Conservation (phyloP, 2,797 vertebrate species). For the Melanotaenia boesemani region DNA sequence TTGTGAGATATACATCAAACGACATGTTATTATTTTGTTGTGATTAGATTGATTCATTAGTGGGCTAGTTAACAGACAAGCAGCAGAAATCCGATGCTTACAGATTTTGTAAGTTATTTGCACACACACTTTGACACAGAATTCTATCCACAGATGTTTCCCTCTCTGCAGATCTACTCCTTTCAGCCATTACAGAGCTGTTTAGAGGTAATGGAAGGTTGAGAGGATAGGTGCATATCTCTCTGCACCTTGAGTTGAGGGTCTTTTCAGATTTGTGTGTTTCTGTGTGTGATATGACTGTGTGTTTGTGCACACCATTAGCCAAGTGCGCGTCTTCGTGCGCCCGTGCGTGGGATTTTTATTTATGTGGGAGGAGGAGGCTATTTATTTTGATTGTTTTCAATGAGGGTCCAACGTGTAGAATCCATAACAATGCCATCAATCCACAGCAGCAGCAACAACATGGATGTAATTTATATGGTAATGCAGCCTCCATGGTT, state of each 20-base stretch:
- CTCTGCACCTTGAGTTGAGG: constrained; percentile 57
- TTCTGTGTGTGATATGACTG: background rate
- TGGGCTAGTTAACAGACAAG: constrained; percentile 24
- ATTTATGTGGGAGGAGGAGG: constrained; percentile 67
- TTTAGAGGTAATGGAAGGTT: constrained; percentile 64
- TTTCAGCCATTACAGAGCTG: constrained; percentile 47
- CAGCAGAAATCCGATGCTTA: constrained; percentile 12
- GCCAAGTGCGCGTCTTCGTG: constrained; percentile 11
- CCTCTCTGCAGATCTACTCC: constrained; percentile 33
- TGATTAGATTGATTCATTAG: constrained; percentile 41
- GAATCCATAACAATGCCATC: constrained; percentile 84
- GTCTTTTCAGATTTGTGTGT: constrained; percentile 20
- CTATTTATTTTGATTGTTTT: constrained; percentile 82
- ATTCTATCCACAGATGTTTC: constrained; percentile 21
- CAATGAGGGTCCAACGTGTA: constrained; percentile 74
- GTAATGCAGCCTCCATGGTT: constrained; percentile 76
- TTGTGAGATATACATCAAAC: background rate
- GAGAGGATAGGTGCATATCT: constrained; percentile 56
- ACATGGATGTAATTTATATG: constrained; percentile 87
- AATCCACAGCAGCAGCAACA: constrained; percentile 78
- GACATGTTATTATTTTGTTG: constrained; percentile 26
- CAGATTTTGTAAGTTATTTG: constrained; percentile 20
- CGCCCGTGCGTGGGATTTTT: constrained; percentile 37
- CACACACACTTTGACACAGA: constrained; percentile 20
- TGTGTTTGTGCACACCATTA: background rate